Evolutionary conservation across 2,888 invertebrate genomes (phyloP).

Genomic region (Athrips mouffetella): DNA sequence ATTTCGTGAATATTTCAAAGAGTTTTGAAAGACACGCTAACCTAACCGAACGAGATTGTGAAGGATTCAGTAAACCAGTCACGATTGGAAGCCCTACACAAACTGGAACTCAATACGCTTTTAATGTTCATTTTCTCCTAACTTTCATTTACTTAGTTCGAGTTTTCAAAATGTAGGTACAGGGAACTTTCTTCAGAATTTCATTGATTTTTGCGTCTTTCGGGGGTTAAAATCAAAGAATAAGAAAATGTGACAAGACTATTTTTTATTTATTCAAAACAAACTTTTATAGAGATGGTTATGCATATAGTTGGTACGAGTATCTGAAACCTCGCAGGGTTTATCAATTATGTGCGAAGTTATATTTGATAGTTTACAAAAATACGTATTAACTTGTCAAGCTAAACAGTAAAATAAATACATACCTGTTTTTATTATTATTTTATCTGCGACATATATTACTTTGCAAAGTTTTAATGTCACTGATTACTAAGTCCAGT

Average conservation of each 20-base stretch:
- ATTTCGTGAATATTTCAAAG: not conserved
- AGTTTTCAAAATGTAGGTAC: conserved; percentile 18
- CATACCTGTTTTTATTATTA: too few relatives aligned
- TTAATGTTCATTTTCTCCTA: conserved; percentile 13
- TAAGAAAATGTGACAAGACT: not conserved
- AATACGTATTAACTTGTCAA: too few relatives aligned
- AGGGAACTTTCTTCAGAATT: conserved; percentile 15
- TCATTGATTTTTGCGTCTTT: conserved; percentile 22
- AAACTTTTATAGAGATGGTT: too few relatives aligned
- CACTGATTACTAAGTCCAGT: too few relatives aligned
- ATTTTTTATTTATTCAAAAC: too few relatives aligned
- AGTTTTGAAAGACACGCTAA: not conserved
- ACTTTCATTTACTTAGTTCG: conserved; percentile 9
- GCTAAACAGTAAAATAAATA: too few relatives aligned
- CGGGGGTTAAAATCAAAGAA: conserved; percentile 11
- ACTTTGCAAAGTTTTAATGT: too few relatives aligned
- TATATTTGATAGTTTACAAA: too few relatives aligned
- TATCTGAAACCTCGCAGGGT: too few relatives aligned
- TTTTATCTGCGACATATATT: too few relatives aligned
- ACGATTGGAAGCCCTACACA: conserved; percentile 11
- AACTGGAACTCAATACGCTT: conserved; percentile 18
- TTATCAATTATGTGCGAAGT: too few relatives aligned
- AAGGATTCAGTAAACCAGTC: conserved; percentile 5
- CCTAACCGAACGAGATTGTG: not conserved
- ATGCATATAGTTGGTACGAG: too few relatives aligned